Percentiles rank a stretch among this genome's conserved stretches.
These are phyloP conservation scores for Hylia prasina DNA, from an alignment of 2,113 vertebrate species.

Conservation along the genomic window DNA sequence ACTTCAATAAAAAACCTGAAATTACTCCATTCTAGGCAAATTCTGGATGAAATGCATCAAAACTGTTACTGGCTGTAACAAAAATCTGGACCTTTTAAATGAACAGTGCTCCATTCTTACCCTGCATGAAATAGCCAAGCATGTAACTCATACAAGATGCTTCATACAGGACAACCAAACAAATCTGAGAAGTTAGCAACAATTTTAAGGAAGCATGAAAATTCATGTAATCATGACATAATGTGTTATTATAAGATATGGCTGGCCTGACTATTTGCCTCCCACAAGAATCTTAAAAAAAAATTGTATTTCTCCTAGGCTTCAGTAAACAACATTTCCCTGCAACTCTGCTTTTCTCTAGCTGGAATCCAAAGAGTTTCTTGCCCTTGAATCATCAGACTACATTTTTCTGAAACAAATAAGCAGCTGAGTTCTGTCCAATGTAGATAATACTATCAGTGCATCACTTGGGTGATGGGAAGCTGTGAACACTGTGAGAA, in stretches of 20 bases:
- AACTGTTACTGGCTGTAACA: not conserved
- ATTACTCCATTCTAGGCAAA: not conserved
- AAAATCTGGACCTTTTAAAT: not conserved
- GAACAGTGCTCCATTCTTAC: not conserved
- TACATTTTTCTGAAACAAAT: not conserved
- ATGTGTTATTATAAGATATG: not conserved
- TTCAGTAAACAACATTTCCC: not conserved
- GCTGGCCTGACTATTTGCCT: not conserved
- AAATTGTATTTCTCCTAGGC: not conserved
- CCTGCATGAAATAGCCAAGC: not conserved
- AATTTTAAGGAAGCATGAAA: not conserved
- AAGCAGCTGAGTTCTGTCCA: not conserved
- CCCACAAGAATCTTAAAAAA: not conserved
- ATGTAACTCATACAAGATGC: not conserved
- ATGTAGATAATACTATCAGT: not conserved
- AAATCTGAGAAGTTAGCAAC: not conserved
- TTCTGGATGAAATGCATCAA: not conserved
- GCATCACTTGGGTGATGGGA: not conserved
- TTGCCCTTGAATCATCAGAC: not conserved
- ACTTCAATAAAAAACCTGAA: not conserved
- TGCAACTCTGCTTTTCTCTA: not conserved
- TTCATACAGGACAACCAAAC: not conserved
- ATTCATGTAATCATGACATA: not conserved
- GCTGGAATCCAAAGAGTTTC: not conserved
- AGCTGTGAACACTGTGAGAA: not conserved